Evolutionary conservation across 2,113 vertebrate species (phyloP).

Genomic region (Macroglossus sobrinus): DNA sequence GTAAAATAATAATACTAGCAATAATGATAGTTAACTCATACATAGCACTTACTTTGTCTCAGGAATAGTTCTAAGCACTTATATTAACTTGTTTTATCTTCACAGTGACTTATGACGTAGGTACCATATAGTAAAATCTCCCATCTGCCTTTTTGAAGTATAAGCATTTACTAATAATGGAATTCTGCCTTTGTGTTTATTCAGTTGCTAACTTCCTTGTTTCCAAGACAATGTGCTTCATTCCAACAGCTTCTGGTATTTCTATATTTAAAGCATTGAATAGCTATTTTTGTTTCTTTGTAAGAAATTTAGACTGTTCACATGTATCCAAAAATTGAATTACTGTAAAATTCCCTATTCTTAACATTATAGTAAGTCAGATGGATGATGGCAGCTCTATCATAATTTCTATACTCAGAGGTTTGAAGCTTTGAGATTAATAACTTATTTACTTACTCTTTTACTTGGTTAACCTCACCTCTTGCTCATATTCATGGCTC

Average conservation of each 20-base stretch:
- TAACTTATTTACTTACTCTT: conserved; percentile 36
- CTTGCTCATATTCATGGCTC: not conserved
- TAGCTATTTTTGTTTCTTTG: conserved; percentile 49
- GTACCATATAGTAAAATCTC: conserved; percentile 17
- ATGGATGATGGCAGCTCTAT: not conserved
- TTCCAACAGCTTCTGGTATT: conserved; percentile 47
- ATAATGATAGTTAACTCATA: not conserved
- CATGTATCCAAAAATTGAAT: conserved; percentile 39
- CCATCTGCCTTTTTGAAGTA: conserved; percentile 57
- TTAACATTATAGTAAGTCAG: conserved; percentile 30
- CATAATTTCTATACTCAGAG: not conserved
- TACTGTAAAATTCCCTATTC: conserved; percentile 28
- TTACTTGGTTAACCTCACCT: conserved; percentile 14
- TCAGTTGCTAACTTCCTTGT: conserved; percentile 65
- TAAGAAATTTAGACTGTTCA: conserved; percentile 28
- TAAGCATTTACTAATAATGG: conserved; percentile 64
- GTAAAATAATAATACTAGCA: not conserved
- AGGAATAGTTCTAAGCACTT: not conserved
- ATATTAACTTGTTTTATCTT: conserved; percentile 28
- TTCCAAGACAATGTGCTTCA: conserved; percentile 62
- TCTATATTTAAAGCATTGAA: conserved; percentile 64
- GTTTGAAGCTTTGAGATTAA: not conserved
- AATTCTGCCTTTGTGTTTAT: conserved; percentile 57
- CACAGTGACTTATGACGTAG: not conserved
- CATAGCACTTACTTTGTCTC: not conserved